Percentiles rank a stretch among this genome's conserved stretches.
These are phyloP conservation scores for Drosophila testacea DNA, from an alignment of 2,888 invertebrate species.

Conservation along the genomic window DNA sequence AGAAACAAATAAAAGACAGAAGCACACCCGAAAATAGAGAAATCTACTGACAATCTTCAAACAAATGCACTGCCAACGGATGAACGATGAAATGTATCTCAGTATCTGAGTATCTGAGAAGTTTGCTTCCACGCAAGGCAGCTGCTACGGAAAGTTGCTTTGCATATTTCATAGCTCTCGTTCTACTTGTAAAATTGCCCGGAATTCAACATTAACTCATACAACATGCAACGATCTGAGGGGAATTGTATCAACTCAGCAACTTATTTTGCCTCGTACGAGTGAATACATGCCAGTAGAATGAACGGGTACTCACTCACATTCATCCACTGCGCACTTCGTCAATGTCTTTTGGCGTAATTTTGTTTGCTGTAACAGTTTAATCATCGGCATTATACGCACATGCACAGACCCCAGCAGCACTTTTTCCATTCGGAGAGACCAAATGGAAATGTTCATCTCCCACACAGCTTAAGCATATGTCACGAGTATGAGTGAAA, in stretches of 20 bases:
- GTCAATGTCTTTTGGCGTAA: conserved; percentile 72
- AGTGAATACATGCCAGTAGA: conserved; percentile 12
- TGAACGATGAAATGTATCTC: conserved; percentile 38
- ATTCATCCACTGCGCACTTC: conserved; percentile 57
- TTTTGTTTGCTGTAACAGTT: conserved; percentile 73
- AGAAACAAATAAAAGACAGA: conserved; percentile 19
- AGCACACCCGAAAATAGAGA: conserved; percentile 27
- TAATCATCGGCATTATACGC: conserved; percentile 73
- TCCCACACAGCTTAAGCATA: conserved; percentile 3
- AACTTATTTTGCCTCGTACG: conserved; percentile 19
- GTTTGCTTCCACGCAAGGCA: conserved; percentile 22
- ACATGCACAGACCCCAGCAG: conserved; percentile 7
- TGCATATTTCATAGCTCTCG: conserved; percentile 72
- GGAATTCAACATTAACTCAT: conserved; percentile 65
- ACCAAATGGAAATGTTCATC: neutral
- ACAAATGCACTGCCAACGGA: conserved; percentile 41
- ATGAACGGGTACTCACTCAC: conserved; percentile 27
- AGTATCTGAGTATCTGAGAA: conserved; percentile 41
- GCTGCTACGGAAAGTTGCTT: conserved; percentile 61
- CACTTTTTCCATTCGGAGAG: neutral
- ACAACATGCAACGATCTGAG: conserved; percentile 45
- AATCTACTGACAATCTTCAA: conserved; percentile 42
- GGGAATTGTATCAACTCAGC: conserved; percentile 52
- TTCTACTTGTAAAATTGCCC: conserved; percentile 57
- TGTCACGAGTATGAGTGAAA: conserved; percentile 2